Evolutionary conservation across 2,888 invertebrate genomes (phyloP).

Genomic region (Abscondita cerata): DNA sequence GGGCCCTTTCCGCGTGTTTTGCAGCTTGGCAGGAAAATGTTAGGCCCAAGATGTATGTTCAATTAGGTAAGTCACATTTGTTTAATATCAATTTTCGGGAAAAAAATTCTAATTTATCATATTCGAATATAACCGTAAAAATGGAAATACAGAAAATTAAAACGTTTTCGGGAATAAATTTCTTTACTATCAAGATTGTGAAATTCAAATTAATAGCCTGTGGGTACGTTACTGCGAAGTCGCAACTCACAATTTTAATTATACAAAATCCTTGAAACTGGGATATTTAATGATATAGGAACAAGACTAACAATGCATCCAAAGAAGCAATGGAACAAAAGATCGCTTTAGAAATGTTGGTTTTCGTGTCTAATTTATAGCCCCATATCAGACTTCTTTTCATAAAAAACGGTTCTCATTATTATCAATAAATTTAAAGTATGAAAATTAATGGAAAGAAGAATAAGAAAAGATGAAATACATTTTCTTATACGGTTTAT

Average conservation of each 20-base stretch:
- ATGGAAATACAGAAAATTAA: constrained; percentile 3
- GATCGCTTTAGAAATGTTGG: constrained; percentile 13
- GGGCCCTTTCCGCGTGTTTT: constrained; percentile 62
- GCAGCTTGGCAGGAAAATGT: constrained; percentile 91
- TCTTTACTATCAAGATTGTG: constrained; percentile 3
- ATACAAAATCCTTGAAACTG: constrained; percentile 7
- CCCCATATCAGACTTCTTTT: constrained; percentile 4
- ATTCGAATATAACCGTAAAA: not conserved
- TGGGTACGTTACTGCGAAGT: constrained; percentile 10
- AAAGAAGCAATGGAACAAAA: constrained; percentile 8
- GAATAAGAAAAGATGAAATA: constrained; percentile 7
- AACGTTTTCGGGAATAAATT: constrained; percentile 10
- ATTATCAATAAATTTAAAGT: constrained; percentile 12
- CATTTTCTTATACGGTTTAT: not conserved
- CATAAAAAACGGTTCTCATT: constrained; percentile 11
- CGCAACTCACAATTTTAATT: constrained; percentile 11
- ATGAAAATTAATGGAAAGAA: constrained; percentile 8
- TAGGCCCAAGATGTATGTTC: constrained; percentile 91
- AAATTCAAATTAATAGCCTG: constrained; percentile 14
- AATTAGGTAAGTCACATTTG: constrained; percentile 76
- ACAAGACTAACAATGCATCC: constrained; percentile 15
- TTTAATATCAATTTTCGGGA: not conserved
- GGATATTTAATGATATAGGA: constrained; percentile 17
- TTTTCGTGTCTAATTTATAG: constrained; percentile 14
- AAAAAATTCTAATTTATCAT: not conserved